A percentile compares a stretch with the other conserved stretches of the same genome.
These are phyloP conservation scores for Herpailurus yagouaroundi DNA, from an alignment of 2,113 vertebrate genomes.

Conservation along the genomic window DNA sequence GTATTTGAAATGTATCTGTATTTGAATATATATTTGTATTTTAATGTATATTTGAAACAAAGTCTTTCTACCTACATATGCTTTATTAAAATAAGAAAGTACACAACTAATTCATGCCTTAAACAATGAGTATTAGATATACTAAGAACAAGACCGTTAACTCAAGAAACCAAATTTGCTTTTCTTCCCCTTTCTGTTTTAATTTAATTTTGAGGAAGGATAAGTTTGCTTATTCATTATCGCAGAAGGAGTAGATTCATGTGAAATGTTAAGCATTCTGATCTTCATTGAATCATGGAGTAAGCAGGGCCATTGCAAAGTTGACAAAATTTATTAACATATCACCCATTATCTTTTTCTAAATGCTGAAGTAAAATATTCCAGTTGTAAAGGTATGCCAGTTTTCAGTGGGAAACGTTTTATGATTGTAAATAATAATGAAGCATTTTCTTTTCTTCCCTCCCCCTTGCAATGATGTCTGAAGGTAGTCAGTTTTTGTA, in stretches of 20 bases:
- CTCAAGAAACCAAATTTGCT: conserved; percentile 42
- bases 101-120: background rate
- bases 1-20: background rate
- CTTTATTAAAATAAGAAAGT: conserved; percentile 25
- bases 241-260: background rate
- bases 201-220: conserved; percentile 29
- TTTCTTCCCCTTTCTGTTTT: conserved; percentile 31
- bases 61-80: background rate
- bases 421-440: conserved; percentile 62
- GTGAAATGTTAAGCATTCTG: background rate
- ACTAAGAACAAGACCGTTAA: background rate
- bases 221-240: conserved; percentile 36
- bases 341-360: background rate
- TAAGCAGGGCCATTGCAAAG: background rate
- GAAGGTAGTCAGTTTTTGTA: conserved; percentile 96
- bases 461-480: conserved; percentile 52
- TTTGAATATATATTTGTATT: background rate
- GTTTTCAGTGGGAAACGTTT: conserved; percentile 49
- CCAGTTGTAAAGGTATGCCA: conserved; percentile 13
- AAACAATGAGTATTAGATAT: background rate
- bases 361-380: conserved; percentile 54
- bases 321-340: background rate
- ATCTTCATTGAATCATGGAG: background rate
- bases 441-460: conserved; percentile 56
- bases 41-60: conserved; percentile 11